Conservation (phyloP, 2,888 invertebrate species). For the Andrena camellia region DNA sequence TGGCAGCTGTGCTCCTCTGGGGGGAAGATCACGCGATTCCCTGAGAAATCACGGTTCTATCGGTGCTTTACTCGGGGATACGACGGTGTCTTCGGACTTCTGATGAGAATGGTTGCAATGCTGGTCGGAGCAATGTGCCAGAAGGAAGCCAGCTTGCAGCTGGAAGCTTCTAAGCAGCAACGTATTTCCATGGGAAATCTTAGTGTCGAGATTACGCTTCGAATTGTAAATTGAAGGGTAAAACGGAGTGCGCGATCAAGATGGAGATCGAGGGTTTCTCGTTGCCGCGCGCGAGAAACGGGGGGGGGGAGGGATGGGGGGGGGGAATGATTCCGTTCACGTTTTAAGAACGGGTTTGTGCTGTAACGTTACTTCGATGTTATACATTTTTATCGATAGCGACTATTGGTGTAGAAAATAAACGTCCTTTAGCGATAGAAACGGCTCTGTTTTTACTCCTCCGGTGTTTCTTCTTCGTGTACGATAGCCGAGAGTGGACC, state of each 20-base stretch:
- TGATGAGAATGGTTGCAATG: no score
- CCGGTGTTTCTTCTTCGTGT: conserved; percentile 2
- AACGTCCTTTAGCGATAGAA: conserved; percentile 44
- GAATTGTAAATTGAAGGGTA: background rate
- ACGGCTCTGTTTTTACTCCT: conserved; percentile 36
- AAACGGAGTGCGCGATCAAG: conserved; percentile 2
- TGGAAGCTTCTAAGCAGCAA: background rate
- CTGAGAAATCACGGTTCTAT: no score
- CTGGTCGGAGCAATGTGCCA: no score
- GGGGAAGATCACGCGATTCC: no score
- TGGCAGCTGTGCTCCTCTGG: background rate
- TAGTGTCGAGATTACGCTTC: conserved; percentile 20
- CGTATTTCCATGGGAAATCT: background rate
- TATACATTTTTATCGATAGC: conserved; percentile 54
- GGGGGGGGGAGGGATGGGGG: background rate
- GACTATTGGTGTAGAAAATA: conserved; percentile 51
- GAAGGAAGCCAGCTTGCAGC: no score
- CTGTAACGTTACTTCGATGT: conserved; percentile 4
- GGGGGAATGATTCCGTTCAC: background rate
- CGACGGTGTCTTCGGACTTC: no score
- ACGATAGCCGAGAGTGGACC: background rate
- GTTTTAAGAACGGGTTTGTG: background rate
- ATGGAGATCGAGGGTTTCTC: conserved; percentile 12
- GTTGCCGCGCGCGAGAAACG: background rate
- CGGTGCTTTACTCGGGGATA: no score